phyloP scores from a whole-genome alignment of 1,140 invertebrate species.

The Euwallacea similis region DNA sequence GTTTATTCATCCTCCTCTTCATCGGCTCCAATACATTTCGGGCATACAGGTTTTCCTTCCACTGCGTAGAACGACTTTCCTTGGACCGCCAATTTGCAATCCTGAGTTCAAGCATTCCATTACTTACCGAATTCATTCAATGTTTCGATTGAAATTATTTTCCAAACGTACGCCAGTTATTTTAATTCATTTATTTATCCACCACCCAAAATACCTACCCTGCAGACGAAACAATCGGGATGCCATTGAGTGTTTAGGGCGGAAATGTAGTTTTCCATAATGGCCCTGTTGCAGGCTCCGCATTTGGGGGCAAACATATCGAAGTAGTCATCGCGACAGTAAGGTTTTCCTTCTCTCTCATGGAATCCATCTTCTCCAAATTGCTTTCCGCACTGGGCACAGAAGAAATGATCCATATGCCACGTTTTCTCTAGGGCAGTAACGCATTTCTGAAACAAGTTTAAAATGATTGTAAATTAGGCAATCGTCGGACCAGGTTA shows the following conservation, averaged over 20 bases:
- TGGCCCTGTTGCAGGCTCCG: conserved; percentile 93
- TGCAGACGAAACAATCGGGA: conserved; percentile 98
- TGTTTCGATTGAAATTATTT: background rate
- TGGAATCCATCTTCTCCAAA: conserved; percentile 97
- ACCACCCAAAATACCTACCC: conserved; percentile 71
- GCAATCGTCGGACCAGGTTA: background rate
- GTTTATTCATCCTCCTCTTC: conserved; percentile 73
- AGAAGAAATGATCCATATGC: conserved; percentile 99
- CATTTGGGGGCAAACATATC: conserved; percentile 99
- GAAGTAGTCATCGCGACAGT: conserved; percentile 95
- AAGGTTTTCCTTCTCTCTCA: conserved; percentile 91
- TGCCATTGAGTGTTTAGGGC: conserved; percentile 98
- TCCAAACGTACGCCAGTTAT: background rate
- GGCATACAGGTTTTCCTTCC: conserved; percentile 89
- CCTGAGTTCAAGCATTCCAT: conserved; percentile 60
- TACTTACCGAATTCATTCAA: background rate
- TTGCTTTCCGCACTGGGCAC: conserved; percentile 95
- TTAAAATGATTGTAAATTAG: background rate
- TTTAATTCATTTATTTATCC: background rate
- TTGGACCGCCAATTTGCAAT: conserved; percentile 87
- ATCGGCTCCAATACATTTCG: conserved; percentile 85
- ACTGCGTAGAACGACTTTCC: conserved; percentile 95
- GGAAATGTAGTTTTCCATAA: conserved; percentile 99
- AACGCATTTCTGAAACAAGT: conserved; percentile 89
- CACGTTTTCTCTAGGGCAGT: conserved; percentile 97